Base-by-base conservation (phyloP, 2,888 invertebrate genomes). In the Elegia similella region DNA sequence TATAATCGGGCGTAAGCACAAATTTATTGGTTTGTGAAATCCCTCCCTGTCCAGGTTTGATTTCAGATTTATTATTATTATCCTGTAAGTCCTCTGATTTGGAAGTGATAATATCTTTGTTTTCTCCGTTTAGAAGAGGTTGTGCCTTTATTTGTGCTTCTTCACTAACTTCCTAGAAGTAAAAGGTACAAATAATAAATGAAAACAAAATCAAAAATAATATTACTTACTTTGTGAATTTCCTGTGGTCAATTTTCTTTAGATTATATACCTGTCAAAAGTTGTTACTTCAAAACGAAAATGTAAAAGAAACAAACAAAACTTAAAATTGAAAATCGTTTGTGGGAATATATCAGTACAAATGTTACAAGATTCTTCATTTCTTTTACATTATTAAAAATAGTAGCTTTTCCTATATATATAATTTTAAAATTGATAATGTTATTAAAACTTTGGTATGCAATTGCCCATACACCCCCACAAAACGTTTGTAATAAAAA, bases 1-100 rank as follows among this genome's bases (percentile, higher is more conserved):
- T 97, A 78, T 98, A 98, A 86, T 97, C 97, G 56, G 97, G 96
- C 12, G 98, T 98, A 62, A 98, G 93, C 68, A 97, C 95, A 88
- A 98, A 98, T 87, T 96, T 87, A 70, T 86, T 91, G 73, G 67
- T 74, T 63, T 79, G 85, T 7, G 16, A 6, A 13, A 75, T 65
- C 46, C 70, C 78, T 50, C 82, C 84, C 56, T 72, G 78, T 29
- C 66, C 72, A 10, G 84, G 76, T 68, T 86, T 86, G 58, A 88
- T 83, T 71, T 86, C 86, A 13, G 85, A 85, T 75, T 88, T 87
- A 63, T 82, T 86, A 65, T 75, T 86, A 73, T 84, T 88, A 59
- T 82, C 79, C 64, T 82, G 79, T 60, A 86, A 77, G 62, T 88
- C 86, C 66, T 87, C 88, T 23, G 80, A 82, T 66, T 86, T 88